These are phyloP conservation scores for Didymodactylos carnosus DNA, from an alignment of 2,888 invertebrate genomes.

Conservation along the genomic window DNA sequence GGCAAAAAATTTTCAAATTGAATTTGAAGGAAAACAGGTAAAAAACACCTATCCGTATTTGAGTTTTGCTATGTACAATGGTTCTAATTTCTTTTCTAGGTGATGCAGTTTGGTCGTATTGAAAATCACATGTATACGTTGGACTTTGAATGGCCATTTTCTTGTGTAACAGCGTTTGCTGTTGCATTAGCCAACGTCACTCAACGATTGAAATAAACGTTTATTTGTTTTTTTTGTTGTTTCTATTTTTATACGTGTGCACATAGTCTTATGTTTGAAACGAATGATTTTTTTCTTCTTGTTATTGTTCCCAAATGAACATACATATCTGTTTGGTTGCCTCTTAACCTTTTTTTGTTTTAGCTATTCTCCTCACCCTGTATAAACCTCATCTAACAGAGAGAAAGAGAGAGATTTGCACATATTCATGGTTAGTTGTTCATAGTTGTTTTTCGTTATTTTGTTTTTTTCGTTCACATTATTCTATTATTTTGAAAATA, in stretches of 20 bases:
- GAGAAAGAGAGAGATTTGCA: too few species aligned
- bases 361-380: background rate
- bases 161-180: slow-evolving; percentile 89
- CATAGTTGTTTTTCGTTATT: too few species aligned
- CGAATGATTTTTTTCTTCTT: background rate
- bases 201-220: slow-evolving; percentile 59
- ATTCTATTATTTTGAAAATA: too few species aligned
- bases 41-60: too few species aligned
- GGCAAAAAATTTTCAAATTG: slow-evolving; percentile 97
- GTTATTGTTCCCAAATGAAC: background rate
- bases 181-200: slow-evolving; percentile 90
- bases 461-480: too few species aligned
- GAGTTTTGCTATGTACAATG: slow-evolving; percentile 15
- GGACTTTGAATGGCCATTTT: slow-evolving; percentile 96
- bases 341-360: background rate
- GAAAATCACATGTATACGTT: slow-evolving; percentile 94
- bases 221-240: slow-evolving; percentile 21
- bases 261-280: slow-evolving; percentile 3
- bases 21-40: slow-evolving; percentile 87
- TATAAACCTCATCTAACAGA: too few species aligned
- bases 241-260: slow-evolving; percentile 23
- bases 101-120: slow-evolving; percentile 97
- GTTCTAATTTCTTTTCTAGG: slow-evolving; percentile 41
- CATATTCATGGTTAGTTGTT: too few species aligned
- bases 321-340: background rate